Percentiles rank a stretch among this genome's conserved stretches.
phyloP scores from a whole-genome alignment of 2,113 vertebrate species.

The Anas platyrhynchos region DNA sequence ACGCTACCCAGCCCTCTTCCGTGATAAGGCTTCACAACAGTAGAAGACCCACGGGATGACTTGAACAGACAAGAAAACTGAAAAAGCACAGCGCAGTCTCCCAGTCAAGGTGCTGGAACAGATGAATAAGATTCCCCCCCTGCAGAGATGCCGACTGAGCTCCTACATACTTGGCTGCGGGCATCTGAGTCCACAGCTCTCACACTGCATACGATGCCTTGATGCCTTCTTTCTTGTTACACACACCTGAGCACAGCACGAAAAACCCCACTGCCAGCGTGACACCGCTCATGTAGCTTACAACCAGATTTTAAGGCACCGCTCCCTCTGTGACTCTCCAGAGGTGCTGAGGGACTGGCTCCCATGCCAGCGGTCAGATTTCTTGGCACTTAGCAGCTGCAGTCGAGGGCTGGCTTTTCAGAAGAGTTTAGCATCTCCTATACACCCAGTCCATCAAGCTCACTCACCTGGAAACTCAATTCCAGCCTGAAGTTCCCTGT shows the following conservation, averaged over 20 bases:
- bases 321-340: rapidly evolving
- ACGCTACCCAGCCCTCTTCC: not conserved
- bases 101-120: not conserved
- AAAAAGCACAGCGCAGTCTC: rapidly evolving
- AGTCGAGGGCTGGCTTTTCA: not conserved
- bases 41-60: rapidly evolving
- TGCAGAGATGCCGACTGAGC: rapidly evolving
- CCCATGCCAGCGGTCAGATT: not conserved
- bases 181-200: not conserved
- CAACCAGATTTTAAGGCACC: not conserved
- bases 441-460: rapidly evolving
- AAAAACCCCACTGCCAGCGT: too few relatives aligned
- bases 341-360: rapidly evolving
- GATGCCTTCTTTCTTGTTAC: rapidly evolving
- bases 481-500: not conserved
- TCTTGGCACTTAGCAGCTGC: not conserved
- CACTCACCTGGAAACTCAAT: not conserved
- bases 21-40: not conserved
- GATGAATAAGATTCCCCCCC: not conserved
- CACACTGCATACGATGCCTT: rapidly evolving
- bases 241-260: not conserved
- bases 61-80: not conserved
- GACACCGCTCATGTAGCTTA: rapidly evolving
- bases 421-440: not conserved
- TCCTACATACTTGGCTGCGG: not conserved